Evolutionary conservation across 2,113 vertebrate genomes (phyloP).

Genomic region (Eurystomus gularis): DNA sequence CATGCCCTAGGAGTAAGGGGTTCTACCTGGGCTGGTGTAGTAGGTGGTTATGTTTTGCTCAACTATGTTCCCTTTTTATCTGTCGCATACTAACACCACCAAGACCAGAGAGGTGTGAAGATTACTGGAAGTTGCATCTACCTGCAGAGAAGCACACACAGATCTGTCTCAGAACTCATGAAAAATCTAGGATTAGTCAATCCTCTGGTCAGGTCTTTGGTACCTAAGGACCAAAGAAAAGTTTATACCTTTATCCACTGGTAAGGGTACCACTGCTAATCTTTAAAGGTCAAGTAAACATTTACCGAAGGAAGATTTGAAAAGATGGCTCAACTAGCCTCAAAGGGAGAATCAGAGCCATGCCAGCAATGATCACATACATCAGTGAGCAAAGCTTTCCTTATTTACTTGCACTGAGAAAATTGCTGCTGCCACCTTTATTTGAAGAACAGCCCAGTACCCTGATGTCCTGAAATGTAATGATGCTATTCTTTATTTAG

Average conservation of each 20-base stretch:
- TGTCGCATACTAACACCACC: not conserved
- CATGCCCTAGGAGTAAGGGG: too few relatives aligned
- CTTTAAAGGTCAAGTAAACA: not conserved
- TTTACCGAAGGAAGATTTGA: not conserved
- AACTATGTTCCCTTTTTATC: not conserved
- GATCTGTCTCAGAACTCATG: not conserved
- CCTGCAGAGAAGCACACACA: not conserved
- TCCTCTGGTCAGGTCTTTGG: not conserved
- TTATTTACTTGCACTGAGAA: not conserved
- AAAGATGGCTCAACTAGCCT: not conserved
- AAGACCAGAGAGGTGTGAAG: not conserved
- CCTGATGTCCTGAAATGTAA: not conserved
- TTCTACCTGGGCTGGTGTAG: too few relatives aligned
- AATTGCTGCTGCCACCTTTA: not conserved
- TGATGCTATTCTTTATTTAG: not conserved
- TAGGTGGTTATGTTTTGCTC: not conserved
- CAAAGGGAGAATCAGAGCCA: not conserved
- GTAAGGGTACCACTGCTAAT: not conserved
- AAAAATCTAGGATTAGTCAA: not conserved
- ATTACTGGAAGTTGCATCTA: not conserved
- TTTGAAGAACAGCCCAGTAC: not conserved
- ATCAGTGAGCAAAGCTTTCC: not conserved
- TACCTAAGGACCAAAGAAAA: not conserved
- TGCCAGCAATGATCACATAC: not conserved
- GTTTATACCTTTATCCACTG: accelerated